Conservation (phyloP, 1,140 invertebrate genomes). For the Drosophila equinoxialis region DNA sequence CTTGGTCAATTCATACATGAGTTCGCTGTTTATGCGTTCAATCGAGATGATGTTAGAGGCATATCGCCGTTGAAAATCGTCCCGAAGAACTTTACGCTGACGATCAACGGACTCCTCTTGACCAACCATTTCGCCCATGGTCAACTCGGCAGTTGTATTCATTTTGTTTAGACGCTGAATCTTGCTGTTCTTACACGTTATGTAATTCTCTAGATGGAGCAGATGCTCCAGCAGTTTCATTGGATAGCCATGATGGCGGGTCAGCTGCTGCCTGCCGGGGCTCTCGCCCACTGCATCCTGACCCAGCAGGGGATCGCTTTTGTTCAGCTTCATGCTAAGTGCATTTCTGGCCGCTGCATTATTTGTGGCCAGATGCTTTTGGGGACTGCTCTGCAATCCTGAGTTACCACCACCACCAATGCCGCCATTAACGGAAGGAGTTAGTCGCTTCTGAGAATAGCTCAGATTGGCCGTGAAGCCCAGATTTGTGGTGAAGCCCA, state of each 20-base stretch:
- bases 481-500: slow-evolving; percentile 65
- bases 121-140: slow-evolving; percentile 84
- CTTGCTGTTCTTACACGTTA: slow-evolving; percentile 92
- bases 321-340: slow-evolving; percentile 76
- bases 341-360: slow-evolving; percentile 66
- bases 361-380: slow-evolving; percentile 57
- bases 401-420: slow-evolving; percentile 19
- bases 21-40: slow-evolving; percentile 94
- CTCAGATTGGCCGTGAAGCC: slow-evolving; percentile 61
- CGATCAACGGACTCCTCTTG: slow-evolving; percentile 71
- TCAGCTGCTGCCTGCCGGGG: slow-evolving; percentile 59
- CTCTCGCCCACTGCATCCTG: slow-evolving; percentile 80
- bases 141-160: slow-evolving; percentile 95
- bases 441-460: slow-evolving; percentile 42
- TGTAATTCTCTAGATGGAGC: slow-evolving; percentile 93
- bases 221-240: slow-evolving; percentile 93
- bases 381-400: neutral
- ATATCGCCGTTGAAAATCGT: slow-evolving; percentile 95
- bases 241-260: slow-evolving; percentile 88
- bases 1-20: slow-evolving; percentile 92
- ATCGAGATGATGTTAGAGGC: slow-evolving; percentile 94
- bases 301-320: slow-evolving; percentile 85
- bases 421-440: slow-evolving; percentile 28
- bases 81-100: slow-evolving; percentile 82
- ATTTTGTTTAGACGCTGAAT: slow-evolving; percentile 92